Percentiles rank a stretch among this genome's conserved stretches.
Evolutionary conservation across 1,140 invertebrate genomes (phyloP).

Genomic region (Coelopa frigida): DNA sequence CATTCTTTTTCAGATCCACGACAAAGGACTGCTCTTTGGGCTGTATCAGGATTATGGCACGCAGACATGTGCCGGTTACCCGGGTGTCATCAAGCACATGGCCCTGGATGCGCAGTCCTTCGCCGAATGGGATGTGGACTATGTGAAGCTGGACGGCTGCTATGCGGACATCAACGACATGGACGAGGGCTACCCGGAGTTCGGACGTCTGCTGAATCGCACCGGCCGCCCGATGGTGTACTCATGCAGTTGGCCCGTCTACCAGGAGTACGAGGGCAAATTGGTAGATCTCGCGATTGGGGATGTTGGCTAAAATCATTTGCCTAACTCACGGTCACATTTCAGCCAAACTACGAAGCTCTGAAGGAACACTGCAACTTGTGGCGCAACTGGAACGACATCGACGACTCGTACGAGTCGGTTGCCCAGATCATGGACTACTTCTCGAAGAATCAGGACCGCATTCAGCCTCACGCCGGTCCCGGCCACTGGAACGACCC

Average conservation of each 20-base stretch:
- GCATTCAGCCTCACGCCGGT: constrained; percentile 62
- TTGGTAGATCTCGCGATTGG: constrained; percentile 52
- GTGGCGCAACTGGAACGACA: constrained; percentile 84
- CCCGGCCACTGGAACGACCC: constrained; percentile 90
- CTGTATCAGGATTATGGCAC: constrained; percentile 85
- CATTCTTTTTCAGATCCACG: constrained; percentile 57
- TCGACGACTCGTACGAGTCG: constrained; percentile 74
- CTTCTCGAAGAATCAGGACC: constrained; percentile 69
- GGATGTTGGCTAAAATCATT: constrained; percentile 2
- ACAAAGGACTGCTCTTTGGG: constrained; percentile 74
- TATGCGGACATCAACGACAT: constrained; percentile 57
- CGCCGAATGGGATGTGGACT: constrained; percentile 82
- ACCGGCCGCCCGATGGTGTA: constrained; percentile 79
- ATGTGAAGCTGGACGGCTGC: constrained; percentile 85
- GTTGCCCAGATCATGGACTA: constrained; percentile 67
- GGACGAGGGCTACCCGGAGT: constrained; percentile 60
- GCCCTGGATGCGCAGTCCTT: constrained; percentile 75
- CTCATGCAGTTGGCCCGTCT: constrained; percentile 86
- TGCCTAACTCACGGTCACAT: constrained; percentile 15
- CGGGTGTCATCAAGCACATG: constrained; percentile 69
- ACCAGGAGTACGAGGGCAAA: constrained; percentile 77
- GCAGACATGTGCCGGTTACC: constrained; percentile 76
- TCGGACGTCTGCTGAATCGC: constrained; percentile 64
- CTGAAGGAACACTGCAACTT: constrained; percentile 83
- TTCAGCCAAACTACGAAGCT: constrained; percentile 67